Evolutionary conservation across 1,140 invertebrate genomes (phyloP), one percentile per base, ranked within the genome.

Genomic region (Drosophila repletoides): DNA sequence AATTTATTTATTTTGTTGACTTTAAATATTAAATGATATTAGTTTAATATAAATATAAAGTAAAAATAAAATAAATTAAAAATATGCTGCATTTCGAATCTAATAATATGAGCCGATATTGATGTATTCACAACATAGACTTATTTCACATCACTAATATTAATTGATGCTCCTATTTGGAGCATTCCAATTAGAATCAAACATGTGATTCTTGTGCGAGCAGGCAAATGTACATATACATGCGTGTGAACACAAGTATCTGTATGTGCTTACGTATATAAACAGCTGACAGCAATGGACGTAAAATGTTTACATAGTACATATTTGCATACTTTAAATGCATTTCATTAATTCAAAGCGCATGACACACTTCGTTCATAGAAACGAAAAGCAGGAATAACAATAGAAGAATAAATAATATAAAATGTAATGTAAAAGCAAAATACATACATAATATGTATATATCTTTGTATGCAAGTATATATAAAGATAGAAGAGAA

Each of bases 351-450:
- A 58, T 24, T 65, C 34, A 58, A 48, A 48, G 53, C 41, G 45
- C 26, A 66, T 66, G 63, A 66, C 53, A 65, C 21, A 66, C 21
- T 59, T 64, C 31, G 31, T 40, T 29, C 29, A 55, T 56, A 48
- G 33, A 36, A 58, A 14, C 43, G 19, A n/a, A 26, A 38, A 52
- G 45, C 45, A 34, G n/a, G 14, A 38, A 55, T 5, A 46, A 53
- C 34, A 34, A 14, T 61, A 17, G 24, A 6, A 41, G 7, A n/a
- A 34, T 6, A 41, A 9, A n/a, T n/a, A n/a, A n/a, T n/a, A n/a
- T n/a, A n/a, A n/a, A n/a, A n/a, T n/a, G n/a, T n/a, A n/a, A n/a
- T n/a, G n/a, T n/a, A n/a, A n/a, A n/a, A 38, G 2, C 5, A 5
- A 34, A 12, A 5, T 36, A 38, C 34, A 38, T 48, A 34, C 17